Percentiles rank a stretch among this genome's conserved stretches.
phyloP scores from a whole-genome alignment of 1,140 invertebrate species.

The Drosophila arawakana region DNA sequence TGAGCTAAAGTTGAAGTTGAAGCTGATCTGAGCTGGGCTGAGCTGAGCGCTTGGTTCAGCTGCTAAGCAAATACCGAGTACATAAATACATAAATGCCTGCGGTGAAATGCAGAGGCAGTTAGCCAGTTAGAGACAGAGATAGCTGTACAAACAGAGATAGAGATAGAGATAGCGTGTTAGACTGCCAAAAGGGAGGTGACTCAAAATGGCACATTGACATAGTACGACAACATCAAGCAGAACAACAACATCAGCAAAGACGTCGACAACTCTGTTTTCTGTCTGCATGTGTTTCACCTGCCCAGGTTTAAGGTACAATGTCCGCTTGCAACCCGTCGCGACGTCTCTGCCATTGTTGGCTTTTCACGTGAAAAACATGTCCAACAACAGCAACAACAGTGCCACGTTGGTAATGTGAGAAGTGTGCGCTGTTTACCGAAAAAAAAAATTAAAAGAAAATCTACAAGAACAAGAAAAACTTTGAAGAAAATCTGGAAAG shows the following conservation, averaged over 20 bases:
- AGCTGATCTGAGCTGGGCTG: neutral
- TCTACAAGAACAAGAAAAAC: constrained; percentile 1
- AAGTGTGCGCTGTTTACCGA: constrained; percentile 34
- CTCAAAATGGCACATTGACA: constrained; percentile 57
- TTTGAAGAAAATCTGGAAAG: neutral
- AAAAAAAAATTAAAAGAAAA: constrained; percentile 17
- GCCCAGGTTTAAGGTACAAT: constrained; percentile 39
- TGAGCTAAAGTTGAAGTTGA: constrained; percentile 6
- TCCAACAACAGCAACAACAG: constrained; percentile 25
- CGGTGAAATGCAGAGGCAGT: constrained; percentile 43
- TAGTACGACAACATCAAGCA: constrained; percentile 37
- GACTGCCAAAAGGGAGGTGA: constrained; percentile 6
- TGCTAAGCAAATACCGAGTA: constrained; percentile 64
- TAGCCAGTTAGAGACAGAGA: constrained; percentile 7
- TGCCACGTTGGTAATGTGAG: constrained; percentile 42
- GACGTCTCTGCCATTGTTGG: constrained; percentile 24
- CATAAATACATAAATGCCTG: constrained; percentile 53
- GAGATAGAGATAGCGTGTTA: constrained; percentile 1
- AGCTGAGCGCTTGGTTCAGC: constrained; percentile 30
- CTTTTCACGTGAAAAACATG: constrained; percentile 58
- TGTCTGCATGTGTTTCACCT: constrained; percentile 55
- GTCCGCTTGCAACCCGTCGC: constrained; percentile 2
- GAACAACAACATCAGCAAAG: constrained; percentile 16
- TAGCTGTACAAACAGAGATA: neutral
- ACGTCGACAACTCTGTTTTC: constrained; percentile 24